Evolutionary conservation across 2,113 vertebrate genomes (phyloP), one percentile per base, ranked within the genome.

Genomic region (Corythornis madagascariensis): DNA sequence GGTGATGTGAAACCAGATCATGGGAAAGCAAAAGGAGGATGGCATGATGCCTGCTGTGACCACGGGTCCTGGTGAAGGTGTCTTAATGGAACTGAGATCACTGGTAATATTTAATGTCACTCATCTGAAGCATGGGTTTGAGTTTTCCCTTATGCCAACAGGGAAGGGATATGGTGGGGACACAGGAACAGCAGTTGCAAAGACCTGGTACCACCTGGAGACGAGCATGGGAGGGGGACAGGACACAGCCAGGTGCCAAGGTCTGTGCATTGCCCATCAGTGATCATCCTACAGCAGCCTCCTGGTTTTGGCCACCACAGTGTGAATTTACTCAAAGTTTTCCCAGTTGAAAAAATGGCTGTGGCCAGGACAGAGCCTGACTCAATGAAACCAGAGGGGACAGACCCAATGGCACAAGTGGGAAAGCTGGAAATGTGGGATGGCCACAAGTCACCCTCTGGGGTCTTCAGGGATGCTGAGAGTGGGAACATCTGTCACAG

Each of bases 31-130:
- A 14, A 74, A n/a, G 1, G 29, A n/a, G 18, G 6, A 16, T 0
- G 1, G 38, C 16, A 25, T 16, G 8, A 50, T 70, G 21, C 5
- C 3, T 15, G 31, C 45, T 0, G 0, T 73, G 64, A 43, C 16
- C 0, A 0, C 8, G 5, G 13, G 28, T 87, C n/a, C 45, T 0
- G 0, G 25, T 1, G 4, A 18, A 16, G 42, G 69, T 6, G 10
- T 74, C 47, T 74, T 52, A 7, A 5, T 3, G 52, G 52, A 22
- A 7, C 38, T 45, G 48, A 38, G 14, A 56, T 38, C 75, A 21
- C 26, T 2, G 6, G 56, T 35, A 11, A 3, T 50, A 29, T 57
- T 16, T 31, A 83, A 31, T 53, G 33, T 16, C 2, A 3, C 24
- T 79, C 1, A 0, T 63, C 9, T 79, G 20, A 73, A 77, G 29